These are phyloP conservation scores for Hanleya hanleyi DNA, from an alignment of 2,888 invertebrate species.

Conservation along the genomic window DNA sequence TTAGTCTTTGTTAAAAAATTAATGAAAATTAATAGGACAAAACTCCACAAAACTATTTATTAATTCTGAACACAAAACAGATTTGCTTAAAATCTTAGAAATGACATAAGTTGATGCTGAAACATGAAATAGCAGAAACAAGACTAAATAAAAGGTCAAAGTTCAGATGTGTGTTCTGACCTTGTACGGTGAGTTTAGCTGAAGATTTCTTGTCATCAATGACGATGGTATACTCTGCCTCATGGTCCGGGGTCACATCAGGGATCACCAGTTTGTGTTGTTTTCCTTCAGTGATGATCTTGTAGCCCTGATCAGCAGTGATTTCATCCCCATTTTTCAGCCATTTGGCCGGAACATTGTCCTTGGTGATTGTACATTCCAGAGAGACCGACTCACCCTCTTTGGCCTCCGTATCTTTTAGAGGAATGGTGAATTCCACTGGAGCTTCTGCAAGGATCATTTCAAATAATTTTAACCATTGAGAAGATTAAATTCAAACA, in stretches of 20 bases:
- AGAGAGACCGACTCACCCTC: slow-evolving; percentile 41
- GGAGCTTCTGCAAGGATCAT: slow-evolving; percentile 13
- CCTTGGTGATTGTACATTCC: slow-evolving; percentile 9
- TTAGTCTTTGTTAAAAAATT: no score
- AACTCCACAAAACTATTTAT: no score
- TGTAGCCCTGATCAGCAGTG: slow-evolving; percentile 74
- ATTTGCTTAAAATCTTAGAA: no score
- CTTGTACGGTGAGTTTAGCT: slow-evolving; percentile 62
- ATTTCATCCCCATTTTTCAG: slow-evolving; percentile 93
- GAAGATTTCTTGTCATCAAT: slow-evolving; percentile 49
- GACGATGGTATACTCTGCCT: slow-evolving; percentile 59
- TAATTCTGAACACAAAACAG: no score
- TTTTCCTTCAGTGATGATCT: slow-evolving; percentile 28
- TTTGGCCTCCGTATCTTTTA: slow-evolving; percentile 24
- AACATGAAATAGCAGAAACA: no score
- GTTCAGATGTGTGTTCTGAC: slow-evolving; percentile 40
- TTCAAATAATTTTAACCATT: no score
- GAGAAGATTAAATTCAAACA: no score
- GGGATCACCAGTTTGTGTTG: slow-evolving; percentile 79
- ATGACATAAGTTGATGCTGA: no score
- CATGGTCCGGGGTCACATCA: slow-evolving; percentile 79
- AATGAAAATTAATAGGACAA: no score
- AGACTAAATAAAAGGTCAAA: no score
- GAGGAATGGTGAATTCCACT: slow-evolving; percentile 9
- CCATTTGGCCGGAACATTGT: slow-evolving; percentile 12